Conservation (phyloP, 1,140 invertebrate species). For the Gyrodactylus salaris region DNA sequence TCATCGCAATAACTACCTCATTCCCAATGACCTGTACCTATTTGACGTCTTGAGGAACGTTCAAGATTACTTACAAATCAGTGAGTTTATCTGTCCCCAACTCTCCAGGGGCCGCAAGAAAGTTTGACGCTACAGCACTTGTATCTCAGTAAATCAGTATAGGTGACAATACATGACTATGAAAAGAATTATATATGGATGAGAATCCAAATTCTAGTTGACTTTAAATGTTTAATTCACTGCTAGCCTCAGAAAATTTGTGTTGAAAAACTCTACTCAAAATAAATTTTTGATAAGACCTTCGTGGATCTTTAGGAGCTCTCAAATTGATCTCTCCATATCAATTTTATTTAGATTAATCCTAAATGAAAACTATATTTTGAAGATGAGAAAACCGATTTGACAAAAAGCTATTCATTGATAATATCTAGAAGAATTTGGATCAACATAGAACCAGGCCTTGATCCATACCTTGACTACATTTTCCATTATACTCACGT, state of each 20-base stretch:
- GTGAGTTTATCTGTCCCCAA: background rate
- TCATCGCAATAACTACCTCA: background rate
- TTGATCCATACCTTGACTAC: background rate
- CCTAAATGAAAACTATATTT: background rate
- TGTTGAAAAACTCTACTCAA: background rate
- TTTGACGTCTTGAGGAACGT: background rate
- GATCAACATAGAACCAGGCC: background rate
- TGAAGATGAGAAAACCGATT: background rate
- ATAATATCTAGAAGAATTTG: background rate
- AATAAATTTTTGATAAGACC: background rate
- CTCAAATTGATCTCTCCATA: background rate
- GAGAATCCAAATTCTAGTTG: too few species aligned
- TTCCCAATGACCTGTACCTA: background rate
- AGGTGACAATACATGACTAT: too few species aligned
- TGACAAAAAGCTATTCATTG: background rate
- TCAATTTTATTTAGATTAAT: background rate
- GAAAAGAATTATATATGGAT: too few species aligned
- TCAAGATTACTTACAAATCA: background rate
- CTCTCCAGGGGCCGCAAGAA: too few species aligned
- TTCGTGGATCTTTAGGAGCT: background rate
- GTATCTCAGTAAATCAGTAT: too few species aligned
- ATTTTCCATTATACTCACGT: background rate
- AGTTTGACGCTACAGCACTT: too few species aligned
- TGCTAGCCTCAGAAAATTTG: background rate
- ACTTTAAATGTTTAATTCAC: background rate